Evolutionary conservation across 2,113 vertebrate genomes (phyloP).

Genomic region (Mellivora capensis): DNA sequence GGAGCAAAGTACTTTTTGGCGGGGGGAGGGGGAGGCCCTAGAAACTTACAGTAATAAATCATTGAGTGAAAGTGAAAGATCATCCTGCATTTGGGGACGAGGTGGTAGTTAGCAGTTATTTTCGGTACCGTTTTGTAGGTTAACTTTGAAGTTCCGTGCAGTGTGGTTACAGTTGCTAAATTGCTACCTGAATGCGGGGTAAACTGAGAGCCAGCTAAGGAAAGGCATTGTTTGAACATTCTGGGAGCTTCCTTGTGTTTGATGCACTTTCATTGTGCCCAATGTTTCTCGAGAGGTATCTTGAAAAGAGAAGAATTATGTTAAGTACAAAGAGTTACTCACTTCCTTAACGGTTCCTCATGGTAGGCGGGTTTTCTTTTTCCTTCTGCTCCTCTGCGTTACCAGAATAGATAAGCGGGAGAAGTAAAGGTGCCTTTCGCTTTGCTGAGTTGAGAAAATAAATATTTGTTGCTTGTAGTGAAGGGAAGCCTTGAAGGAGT

Average conservation of each 20-base stretch:
- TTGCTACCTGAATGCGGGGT: not conserved
- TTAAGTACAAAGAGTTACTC: not conserved
- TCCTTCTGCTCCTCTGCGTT: not conserved
- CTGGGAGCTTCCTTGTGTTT: not conserved
- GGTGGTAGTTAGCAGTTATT: not conserved
- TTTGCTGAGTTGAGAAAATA: not conserved
- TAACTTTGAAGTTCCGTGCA: not conserved
- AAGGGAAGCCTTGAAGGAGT: not conserved
- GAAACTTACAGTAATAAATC: not conserved
- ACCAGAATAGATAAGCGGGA: not conserved
- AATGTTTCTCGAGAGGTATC: not conserved
- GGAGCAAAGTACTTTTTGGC: not conserved
- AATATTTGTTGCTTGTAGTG: not conserved
- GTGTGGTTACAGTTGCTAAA: not conserved
- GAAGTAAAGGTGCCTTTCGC: not conserved
- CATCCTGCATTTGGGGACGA: not conserved
- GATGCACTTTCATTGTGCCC: not conserved
- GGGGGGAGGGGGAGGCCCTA: not conserved
- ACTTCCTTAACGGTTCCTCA: not conserved
- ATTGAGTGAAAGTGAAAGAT: not conserved
- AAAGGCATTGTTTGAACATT: not conserved
- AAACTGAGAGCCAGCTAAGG: not conserved
- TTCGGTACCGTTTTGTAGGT: not conserved
- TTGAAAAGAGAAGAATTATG: not conserved
- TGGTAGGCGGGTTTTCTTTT: not conserved